Percentiles rank a stretch among this genome's conserved stretches.
These are phyloP conservation scores for Centrocercus urophasianus DNA, from an alignment of 2,113 vertebrate species.

Conservation along the genomic window DNA sequence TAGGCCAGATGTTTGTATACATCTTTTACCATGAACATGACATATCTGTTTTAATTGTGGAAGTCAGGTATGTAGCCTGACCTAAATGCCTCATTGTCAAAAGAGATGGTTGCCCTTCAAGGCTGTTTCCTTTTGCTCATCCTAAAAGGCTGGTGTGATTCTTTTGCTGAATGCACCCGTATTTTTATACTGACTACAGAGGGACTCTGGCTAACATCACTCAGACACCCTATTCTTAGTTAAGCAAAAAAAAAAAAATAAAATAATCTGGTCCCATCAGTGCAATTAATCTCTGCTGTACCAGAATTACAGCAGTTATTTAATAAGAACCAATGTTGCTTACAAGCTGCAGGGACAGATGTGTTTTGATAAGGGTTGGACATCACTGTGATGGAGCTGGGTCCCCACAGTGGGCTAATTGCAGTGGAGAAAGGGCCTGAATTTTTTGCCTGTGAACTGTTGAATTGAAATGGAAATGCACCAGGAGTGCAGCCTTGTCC, in stretches of 20 bases:
- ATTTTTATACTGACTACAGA: not conserved
- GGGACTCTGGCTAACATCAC: not conserved
- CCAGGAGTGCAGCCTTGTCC: not conserved
- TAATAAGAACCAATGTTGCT: not conserved
- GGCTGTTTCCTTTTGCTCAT: not conserved
- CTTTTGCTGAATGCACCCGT: not conserved
- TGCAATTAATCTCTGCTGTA: not conserved
- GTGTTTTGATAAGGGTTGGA: not conserved
- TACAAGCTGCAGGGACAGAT: not conserved
- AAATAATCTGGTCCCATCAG: not conserved
- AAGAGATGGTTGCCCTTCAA: not conserved
- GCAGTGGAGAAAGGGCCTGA: not conserved
- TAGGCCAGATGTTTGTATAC: not conserved
- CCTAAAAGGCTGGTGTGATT: not conserved
- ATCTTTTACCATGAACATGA: not conserved
- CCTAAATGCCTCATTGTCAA: not conserved
- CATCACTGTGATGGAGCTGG: not conserved
- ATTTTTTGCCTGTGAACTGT: slow-evolving; percentile 6
- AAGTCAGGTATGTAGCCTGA: not conserved
- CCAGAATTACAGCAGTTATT: not conserved
- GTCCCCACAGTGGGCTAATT: slow-evolving; percentile 9
- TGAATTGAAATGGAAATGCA: not conserved
- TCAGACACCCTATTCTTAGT: not conserved
- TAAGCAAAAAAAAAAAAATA: not conserved
- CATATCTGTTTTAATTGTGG: not conserved